These are phyloP conservation scores for Tapirus indicus DNA, from an alignment of 2,797 vertebrate species.

Conservation along the genomic window DNA sequence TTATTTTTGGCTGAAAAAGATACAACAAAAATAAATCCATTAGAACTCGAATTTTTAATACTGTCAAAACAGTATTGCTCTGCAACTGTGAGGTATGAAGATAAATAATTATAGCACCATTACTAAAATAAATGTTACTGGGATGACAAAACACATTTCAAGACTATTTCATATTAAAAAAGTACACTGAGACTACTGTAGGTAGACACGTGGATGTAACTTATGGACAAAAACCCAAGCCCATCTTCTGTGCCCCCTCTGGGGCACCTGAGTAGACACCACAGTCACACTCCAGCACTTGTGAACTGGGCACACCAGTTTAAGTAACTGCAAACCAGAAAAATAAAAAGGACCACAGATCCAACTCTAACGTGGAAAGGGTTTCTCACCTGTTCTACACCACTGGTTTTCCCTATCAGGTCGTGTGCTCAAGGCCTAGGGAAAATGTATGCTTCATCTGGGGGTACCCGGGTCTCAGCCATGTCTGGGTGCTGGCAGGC, in stretches of 20 bases:
- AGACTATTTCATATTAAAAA: not conserved
- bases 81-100: not conserved
- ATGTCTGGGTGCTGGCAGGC: accelerated
- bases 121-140: not conserved
- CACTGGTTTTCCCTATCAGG: accelerated
- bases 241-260: accelerated
- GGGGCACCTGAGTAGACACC: accelerated
- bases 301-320: not conserved
- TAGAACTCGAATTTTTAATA: not conserved
- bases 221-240: accelerated
- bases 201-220: accelerated
- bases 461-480: accelerated
- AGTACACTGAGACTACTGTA: no score
- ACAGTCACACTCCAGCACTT: not conserved
- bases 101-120: accelerated
- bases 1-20: conserved; percentile 21
- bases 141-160: no score
- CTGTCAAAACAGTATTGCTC: not conserved
- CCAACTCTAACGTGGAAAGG: accelerated
- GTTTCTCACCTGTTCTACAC: not conserved
- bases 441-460: accelerated
- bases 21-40: not conserved
- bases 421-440: accelerated
- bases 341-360: accelerated
- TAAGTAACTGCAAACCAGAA: not conserved